Conservation (phyloP, 2,797 vertebrate species). For the Morus bassanus region DNA sequence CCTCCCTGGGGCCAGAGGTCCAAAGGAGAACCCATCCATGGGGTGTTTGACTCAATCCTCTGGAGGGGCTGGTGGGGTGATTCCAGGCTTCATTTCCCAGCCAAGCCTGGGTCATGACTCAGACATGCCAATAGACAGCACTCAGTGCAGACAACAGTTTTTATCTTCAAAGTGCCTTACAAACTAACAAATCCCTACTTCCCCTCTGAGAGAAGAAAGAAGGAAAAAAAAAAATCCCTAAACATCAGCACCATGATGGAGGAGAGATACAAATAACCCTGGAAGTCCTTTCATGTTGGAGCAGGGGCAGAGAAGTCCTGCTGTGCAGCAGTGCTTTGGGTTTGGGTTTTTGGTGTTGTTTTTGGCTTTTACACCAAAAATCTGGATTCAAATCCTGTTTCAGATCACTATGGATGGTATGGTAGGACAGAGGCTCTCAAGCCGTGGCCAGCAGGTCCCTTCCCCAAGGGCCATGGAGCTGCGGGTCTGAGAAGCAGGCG, state of each 20-base stretch:
- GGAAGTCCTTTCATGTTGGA: background rate
- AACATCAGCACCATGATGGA: background rate
- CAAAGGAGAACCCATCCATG: background rate
- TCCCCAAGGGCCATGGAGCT: background rate
- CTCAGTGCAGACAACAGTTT: background rate
- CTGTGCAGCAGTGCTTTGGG: background rate
- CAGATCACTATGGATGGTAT: background rate
- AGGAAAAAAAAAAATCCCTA: background rate
- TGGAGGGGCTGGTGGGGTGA: background rate
- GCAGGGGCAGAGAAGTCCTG: background rate
- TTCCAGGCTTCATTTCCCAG: background rate
- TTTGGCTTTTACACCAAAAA: background rate
- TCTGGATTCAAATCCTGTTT: background rate
- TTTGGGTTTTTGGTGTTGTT: background rate
- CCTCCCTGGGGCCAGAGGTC: background rate
- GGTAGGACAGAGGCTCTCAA: background rate
- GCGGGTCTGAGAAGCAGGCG: background rate
- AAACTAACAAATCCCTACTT: background rate
- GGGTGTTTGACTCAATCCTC: background rate
- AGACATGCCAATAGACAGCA: background rate
- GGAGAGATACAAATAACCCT: background rate
- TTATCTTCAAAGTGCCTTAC: conserved; percentile 32
- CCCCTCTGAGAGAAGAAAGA: background rate
- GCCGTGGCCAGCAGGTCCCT: background rate
- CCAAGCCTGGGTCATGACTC: background rate